Evolutionary conservation across 2,888 invertebrate genomes (phyloP).

Genomic region (Xylota sylvarum): DNA sequence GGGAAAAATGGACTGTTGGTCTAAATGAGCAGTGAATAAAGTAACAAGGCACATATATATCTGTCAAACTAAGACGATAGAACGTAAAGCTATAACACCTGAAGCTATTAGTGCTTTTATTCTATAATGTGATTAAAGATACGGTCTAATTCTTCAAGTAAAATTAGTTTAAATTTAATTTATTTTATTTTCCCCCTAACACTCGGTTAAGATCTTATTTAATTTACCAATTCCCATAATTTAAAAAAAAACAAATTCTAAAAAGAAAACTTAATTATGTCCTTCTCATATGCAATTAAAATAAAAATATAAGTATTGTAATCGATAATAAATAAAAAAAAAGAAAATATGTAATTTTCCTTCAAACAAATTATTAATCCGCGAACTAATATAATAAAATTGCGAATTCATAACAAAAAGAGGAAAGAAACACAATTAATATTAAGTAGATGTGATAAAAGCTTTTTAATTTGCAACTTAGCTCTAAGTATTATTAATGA

Average conservation of each 20-base stretch:
- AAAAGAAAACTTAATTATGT: conserved; percentile 1
- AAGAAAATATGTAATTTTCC: conserved; percentile 19
- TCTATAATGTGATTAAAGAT: too few relatives aligned
- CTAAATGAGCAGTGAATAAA: too few relatives aligned
- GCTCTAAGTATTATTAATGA: conserved; percentile 56
- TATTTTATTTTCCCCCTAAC: too few relatives aligned
- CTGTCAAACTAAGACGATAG: too few relatives aligned
- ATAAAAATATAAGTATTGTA: conserved; percentile 29
- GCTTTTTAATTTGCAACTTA: conserved; percentile 75
- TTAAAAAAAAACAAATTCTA: not conserved
- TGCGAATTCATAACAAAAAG: conserved; percentile 7
- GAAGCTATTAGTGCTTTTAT: too few relatives aligned
- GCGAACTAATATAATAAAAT: conserved; percentile 38
- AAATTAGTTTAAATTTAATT: too few relatives aligned
- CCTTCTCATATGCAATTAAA: conserved; percentile 64
- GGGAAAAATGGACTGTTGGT: too few relatives aligned
- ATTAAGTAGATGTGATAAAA: conserved; percentile 77
- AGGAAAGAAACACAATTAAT: conserved; percentile 65
- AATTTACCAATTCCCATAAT: not conserved
- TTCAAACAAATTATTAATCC: conserved; percentile 44
- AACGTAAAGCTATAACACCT: too few relatives aligned
- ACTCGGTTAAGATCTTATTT: not conserved
- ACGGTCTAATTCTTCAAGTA: too few relatives aligned
- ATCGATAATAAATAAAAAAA: conserved; percentile 44
- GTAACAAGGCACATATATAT: too few relatives aligned